Evolutionary conservation across 2,888 invertebrate species (phyloP).

Genomic region (Habroteleia sp.): DNA sequence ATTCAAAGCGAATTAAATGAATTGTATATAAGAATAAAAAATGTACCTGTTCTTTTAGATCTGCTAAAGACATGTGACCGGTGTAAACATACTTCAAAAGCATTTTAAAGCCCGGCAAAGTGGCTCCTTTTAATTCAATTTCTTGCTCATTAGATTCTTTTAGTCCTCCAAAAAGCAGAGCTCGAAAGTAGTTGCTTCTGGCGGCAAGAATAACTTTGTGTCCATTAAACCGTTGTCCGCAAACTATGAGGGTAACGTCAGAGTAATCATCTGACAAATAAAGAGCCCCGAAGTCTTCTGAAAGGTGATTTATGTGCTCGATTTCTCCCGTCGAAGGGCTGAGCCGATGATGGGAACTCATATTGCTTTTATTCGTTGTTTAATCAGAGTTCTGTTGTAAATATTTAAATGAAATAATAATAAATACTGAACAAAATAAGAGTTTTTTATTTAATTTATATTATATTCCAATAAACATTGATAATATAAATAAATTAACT

Average conservation of each 20-base stretch:
- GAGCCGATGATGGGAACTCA: constrained; percentile 78
- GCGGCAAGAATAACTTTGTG: constrained; percentile 95
- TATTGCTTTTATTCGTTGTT: constrained; percentile 55
- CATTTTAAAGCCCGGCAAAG: constrained; percentile 92
- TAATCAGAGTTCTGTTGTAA: neutral
- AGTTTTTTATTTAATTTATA: too few relatives aligned
- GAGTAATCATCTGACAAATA: constrained; percentile 94
- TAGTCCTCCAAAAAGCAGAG: constrained; percentile 89
- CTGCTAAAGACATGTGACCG: constrained; percentile 85
- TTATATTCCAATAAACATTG: too few relatives aligned
- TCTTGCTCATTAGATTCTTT: constrained; percentile 88
- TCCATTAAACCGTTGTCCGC: constrained; percentile 86
- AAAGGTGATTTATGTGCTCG: constrained; percentile 87
- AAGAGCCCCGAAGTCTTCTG: constrained; percentile 92
- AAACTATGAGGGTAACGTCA: constrained; percentile 94
- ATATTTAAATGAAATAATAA: too few relatives aligned
- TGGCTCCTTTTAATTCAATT: constrained; percentile 92
- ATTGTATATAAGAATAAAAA: too few relatives aligned
- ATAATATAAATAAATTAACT: too few relatives aligned
- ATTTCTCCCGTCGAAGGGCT: constrained; percentile 83
- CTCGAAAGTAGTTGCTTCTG: constrained; percentile 97
- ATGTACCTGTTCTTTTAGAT: constrained; percentile 83
- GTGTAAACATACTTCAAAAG: constrained; percentile 97
- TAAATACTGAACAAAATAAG: too few relatives aligned
- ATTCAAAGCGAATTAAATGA: too few relatives aligned